Conservation (phyloP, 1,140 invertebrate species). For the Ceratina japonica region DNA sequence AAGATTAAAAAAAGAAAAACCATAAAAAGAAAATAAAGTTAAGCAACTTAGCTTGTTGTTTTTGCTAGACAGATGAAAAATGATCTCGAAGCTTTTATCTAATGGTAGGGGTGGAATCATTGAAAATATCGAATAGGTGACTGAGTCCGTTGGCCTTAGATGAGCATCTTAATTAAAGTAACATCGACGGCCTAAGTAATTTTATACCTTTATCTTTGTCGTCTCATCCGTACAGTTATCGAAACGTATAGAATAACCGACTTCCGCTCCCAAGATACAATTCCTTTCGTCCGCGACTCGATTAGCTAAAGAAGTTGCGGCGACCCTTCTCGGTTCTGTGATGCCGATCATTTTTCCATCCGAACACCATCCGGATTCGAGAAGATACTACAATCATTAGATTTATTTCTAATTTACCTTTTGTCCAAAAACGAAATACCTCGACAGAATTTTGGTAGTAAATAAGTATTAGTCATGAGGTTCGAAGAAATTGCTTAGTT, state of each 20-base stretch:
- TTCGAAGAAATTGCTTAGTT: too few species aligned
- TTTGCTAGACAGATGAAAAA: too few species aligned
- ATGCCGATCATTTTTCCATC: constrained; percentile 89
- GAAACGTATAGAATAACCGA: constrained; percentile 97
- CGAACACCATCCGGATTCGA: constrained; percentile 93
- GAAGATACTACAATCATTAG: constrained; percentile 85
- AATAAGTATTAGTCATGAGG: neutral
- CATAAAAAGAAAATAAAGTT: too few species aligned
- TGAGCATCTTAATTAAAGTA: too few species aligned
- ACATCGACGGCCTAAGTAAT: neutral
- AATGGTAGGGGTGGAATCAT: too few species aligned
- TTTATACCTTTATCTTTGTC: constrained; percentile 91
- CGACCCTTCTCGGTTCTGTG: constrained; percentile 95
- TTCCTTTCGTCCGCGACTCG: constrained; percentile 95
- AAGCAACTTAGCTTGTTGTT: too few species aligned
- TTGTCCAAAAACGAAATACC: neutral
- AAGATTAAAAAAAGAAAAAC: too few species aligned
- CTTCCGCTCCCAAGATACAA: constrained; percentile 87
- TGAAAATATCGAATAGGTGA: too few species aligned
- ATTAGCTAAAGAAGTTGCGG: constrained; percentile 92
- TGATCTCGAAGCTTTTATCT: too few species aligned
- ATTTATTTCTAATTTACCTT: neutral
- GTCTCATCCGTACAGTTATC: constrained; percentile 86
- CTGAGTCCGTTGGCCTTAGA: too few species aligned
- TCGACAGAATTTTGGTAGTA: neutral